These are phyloP conservation scores for Eupsilia transversa DNA, from an alignment of 2,888 invertebrate species.

Conservation along the genomic window DNA sequence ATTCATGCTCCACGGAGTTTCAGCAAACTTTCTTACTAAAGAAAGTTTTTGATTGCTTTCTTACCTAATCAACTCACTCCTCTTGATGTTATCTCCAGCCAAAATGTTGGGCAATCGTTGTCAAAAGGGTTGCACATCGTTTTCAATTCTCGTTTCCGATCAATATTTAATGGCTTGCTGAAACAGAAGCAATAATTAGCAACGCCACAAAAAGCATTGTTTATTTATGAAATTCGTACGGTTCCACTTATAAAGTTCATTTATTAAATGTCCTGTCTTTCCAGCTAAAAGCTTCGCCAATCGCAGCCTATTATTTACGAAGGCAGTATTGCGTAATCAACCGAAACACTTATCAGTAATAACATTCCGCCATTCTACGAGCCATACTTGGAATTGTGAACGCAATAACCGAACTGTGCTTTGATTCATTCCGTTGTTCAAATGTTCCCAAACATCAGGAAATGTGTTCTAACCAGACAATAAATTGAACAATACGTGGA, in stretches of 20 bases:
- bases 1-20: slow-evolving; percentile 13
- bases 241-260: too few relatives aligned
- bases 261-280: too few relatives aligned
- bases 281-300: background rate
- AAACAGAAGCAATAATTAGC: background rate
- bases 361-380: slow-evolving; percentile 5
- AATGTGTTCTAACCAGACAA: slow-evolving; percentile 19
- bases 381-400: slow-evolving; percentile 21
- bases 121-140: background rate
- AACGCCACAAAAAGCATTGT: too few relatives aligned
- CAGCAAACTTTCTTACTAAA: slow-evolving; percentile 24
- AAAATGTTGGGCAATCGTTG: background rate
- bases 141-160: background rate
- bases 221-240: too few relatives aligned
- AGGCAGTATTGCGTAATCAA: background rate
- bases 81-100: background rate
- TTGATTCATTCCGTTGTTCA: slow-evolving; percentile 17
- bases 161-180: background rate
- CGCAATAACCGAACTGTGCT: slow-evolving; percentile 22
- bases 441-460: slow-evolving; percentile 25
- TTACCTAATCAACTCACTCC: slow-evolving; percentile 6
- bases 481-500: slow-evolving; percentile 24
- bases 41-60: slow-evolving; percentile 35
- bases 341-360: slow-evolving; percentile 4
- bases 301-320: background rate